Evolutionary conservation across 2,113 vertebrate species (phyloP).

Genomic region (Oreochromis spilurus): DNA sequence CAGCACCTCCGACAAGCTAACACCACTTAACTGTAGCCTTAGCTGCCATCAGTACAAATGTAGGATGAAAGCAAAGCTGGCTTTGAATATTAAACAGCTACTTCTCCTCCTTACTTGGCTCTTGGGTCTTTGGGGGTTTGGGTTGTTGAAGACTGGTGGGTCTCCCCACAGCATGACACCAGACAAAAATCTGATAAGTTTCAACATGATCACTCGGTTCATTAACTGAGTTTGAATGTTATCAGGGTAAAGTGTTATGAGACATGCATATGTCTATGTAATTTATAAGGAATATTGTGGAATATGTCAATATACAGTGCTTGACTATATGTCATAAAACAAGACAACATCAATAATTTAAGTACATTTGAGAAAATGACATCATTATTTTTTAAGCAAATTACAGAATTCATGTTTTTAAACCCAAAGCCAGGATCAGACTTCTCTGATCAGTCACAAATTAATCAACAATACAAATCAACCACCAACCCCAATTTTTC

Average conservation of each 20-base stretch:
- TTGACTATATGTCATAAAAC: not conserved
- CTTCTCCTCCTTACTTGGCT: not conserved
- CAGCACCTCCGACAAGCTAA: not conserved
- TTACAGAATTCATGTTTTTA: not conserved
- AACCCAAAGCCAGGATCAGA: not conserved
- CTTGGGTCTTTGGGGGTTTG: not conserved
- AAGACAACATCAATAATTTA: not conserved
- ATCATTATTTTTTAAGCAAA: not conserved
- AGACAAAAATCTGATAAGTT: not conserved
- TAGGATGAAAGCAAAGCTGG: conserved; percentile 23
- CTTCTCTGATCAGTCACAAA: not conserved
- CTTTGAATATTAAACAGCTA: conserved; percentile 24
- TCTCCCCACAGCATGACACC: not conserved
- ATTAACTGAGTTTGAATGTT: not conserved
- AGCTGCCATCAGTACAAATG: conserved; percentile 3
- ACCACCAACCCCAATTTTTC: fast-evolving
- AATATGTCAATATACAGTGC: not conserved
- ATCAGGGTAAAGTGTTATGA: not conserved
- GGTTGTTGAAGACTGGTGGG: not conserved
- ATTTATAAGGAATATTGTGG: not conserved
- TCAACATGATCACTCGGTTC: not conserved
- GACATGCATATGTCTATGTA: not conserved
- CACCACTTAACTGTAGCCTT: not conserved
- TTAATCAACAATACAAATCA: not conserved
- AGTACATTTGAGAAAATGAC: not conserved